phyloP scores from a whole-genome alignment of 1,140 invertebrate species.

The Drosophila watanabei region DNA sequence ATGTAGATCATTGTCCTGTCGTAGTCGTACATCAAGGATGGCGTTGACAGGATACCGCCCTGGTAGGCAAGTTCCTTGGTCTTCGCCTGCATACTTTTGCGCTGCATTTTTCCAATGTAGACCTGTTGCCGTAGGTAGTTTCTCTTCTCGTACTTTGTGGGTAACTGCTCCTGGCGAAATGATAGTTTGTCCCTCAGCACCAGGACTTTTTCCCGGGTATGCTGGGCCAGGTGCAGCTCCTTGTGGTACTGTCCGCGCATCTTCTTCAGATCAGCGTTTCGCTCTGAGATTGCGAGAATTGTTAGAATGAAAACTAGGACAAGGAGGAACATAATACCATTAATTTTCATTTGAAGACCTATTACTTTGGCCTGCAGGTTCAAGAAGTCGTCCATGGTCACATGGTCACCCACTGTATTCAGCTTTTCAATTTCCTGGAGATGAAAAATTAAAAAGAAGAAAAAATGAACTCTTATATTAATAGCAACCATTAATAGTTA shows the following conservation, averaged over 20 bases:
- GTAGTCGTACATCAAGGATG: constrained; percentile 27
- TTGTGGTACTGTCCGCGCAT: constrained; percentile 5
- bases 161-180: neutral
- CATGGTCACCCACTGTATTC: neutral
- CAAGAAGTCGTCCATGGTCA: constrained; percentile 27
- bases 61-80: neutral
- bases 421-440: neutral
- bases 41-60: constrained; percentile 26
- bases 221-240: constrained; percentile 3
- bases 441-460: neutral
- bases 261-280: constrained; percentile 7
- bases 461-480: too few species aligned
- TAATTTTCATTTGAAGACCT: constrained; percentile 20
- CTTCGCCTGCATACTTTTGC: neutral
- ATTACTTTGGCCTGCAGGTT: constrained; percentile 3
- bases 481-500: too few species aligned
- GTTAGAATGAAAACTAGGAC: neutral
- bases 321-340: constrained; percentile 13
- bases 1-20: constrained; percentile 5
- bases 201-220: constrained; percentile 6
- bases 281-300: neutral
- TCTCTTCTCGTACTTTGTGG: neutral
- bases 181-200: neutral
- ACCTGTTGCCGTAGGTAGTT: neutral
- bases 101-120: neutral